Evolutionary conservation across 2,888 invertebrate species (phyloP).

Genomic region (Nasonovia ribisnigri): DNA sequence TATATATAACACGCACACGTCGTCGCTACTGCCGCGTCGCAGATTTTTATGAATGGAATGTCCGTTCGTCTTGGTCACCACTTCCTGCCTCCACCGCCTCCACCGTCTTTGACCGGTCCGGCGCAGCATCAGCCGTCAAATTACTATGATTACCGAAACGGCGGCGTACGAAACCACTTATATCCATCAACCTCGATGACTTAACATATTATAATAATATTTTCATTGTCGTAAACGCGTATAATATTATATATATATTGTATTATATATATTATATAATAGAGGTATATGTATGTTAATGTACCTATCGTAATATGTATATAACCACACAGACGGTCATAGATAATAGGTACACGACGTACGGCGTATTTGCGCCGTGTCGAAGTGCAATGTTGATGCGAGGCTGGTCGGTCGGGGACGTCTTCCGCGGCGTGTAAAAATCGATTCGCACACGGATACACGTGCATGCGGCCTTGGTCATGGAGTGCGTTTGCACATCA

Average conservation of each 20-base stretch:
- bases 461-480: not conserved
- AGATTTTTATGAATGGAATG: conserved; percentile 64
- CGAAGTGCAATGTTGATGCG: not conserved
- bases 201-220: conserved; percentile 49
- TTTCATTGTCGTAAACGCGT: conserved; percentile 32
- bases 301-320: not conserved
- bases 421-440: not conserved
- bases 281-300: not conserved
- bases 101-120: conserved; percentile 20
- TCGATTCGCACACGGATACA: conserved; percentile 27
- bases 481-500: not conserved
- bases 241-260: not conserved
- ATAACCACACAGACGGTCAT: not conserved
- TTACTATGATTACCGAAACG: conserved; percentile 64
- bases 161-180: conserved; percentile 37
- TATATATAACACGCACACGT: not conserved
- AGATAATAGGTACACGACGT: not conserved
- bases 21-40: no score
- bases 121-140: conserved; percentile 58
- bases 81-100: conserved; percentile 17
- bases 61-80: conserved; percentile 24
- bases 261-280: not conserved
- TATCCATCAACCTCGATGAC: conserved; percentile 61
- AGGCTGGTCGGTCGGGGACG: not conserved
- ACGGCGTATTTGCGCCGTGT: not conserved